These are phyloP conservation scores for Hipparchia sbordonii DNA, from an alignment of 2,888 invertebrate species.

Conservation along the genomic window DNA sequence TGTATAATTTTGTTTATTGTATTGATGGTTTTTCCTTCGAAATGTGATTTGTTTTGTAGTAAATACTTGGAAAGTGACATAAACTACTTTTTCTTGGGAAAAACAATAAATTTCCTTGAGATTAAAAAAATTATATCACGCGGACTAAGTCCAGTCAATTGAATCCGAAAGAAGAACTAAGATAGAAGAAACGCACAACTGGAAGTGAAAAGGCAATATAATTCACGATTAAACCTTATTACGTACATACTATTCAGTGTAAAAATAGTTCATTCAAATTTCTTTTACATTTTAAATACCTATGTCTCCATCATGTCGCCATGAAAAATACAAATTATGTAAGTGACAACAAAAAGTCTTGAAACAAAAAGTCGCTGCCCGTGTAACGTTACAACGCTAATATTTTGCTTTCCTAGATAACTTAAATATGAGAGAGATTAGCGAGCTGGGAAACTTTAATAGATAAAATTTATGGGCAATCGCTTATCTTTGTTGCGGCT, in stretches of 20 bases:
- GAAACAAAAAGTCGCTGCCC: neutral
- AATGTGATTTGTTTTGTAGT: too few relatives aligned
- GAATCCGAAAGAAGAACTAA: neutral
- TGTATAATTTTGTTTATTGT: too few relatives aligned
- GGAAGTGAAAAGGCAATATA: too few relatives aligned
- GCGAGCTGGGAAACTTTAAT: conserved; percentile 63
- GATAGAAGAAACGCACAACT: neutral
- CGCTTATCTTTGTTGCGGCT: conserved; percentile 64
- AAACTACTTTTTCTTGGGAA: too few relatives aligned
- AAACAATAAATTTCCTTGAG: too few relatives aligned
- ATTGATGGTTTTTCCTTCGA: too few relatives aligned
- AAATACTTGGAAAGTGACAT: too few relatives aligned
- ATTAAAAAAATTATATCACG: too few relatives aligned
- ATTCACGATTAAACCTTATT: too few relatives aligned
- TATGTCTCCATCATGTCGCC: too few relatives aligned
- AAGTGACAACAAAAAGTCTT: neutral
- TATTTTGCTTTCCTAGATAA: conserved; percentile 56
- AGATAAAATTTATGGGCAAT: conserved; percentile 67
- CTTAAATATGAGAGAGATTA: conserved; percentile 59
- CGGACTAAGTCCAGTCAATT: too few relatives aligned
- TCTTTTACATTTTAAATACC: neutral
- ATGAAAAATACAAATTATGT: neutral
- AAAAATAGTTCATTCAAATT: neutral
- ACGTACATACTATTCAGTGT: too few relatives aligned
- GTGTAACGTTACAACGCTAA: conserved; percentile 58